These are phyloP conservation scores for Parapristionchus giblindavisi DNA, from an alignment of 2,888 invertebrate genomes.

Conservation along the genomic window DNA sequence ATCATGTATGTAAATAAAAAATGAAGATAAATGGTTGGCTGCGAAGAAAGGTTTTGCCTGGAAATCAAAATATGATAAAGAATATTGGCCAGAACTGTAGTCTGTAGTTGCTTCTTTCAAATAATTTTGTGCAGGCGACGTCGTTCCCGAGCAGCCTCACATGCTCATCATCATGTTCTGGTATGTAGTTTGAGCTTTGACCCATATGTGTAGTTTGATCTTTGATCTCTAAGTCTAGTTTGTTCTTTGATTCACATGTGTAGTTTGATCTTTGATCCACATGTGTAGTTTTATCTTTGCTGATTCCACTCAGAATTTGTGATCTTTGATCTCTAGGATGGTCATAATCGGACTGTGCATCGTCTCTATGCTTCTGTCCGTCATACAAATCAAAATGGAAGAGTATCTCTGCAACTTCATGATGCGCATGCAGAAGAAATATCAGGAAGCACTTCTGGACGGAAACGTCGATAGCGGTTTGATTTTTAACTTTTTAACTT, in stretches of 20 bases:
- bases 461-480: constrained; percentile 48
- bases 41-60: too few relatives aligned
- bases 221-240: too few relatives aligned
- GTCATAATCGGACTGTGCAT: constrained; percentile 91
- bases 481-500: not conserved
- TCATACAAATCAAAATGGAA: constrained; percentile 77
- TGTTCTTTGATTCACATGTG: too few relatives aligned
- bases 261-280: too few relatives aligned
- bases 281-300: too few relatives aligned
- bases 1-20: too few relatives aligned
- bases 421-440: constrained; percentile 63
- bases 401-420: constrained; percentile 68
- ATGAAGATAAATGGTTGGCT: too few relatives aligned
- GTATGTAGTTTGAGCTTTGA: constrained; percentile 5
- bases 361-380: constrained; percentile 96
- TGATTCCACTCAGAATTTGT: too few relatives aligned
- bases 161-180: constrained; percentile 90
- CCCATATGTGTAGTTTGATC: too few relatives aligned
- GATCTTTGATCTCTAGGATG: constrained; percentile 77
- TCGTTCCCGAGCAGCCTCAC: constrained; percentile 79
- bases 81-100: not conserved
- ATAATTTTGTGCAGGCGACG: constrained; percentile 60
- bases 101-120: too few relatives aligned
- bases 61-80: too few relatives aligned
- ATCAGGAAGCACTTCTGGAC: constrained; percentile 57